A percentile compares a stretch with the other conserved stretches of the same genome.
Conservation (phyloP, 2,888 invertebrate genomes). For the Pilophorus perplexus region DNA sequence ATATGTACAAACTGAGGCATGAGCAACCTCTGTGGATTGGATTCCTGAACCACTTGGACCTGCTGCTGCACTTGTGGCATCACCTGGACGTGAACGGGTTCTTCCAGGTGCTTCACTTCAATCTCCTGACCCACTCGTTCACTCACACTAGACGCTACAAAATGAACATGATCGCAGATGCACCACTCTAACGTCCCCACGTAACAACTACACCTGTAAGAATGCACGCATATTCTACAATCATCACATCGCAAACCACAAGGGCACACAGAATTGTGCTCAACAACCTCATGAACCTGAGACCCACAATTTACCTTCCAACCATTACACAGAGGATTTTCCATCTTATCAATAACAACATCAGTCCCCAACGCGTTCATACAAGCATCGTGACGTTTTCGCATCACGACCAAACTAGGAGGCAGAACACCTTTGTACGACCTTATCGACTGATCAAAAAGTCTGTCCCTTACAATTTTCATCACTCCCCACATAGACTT, state of each 20-base stretch:
- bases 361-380: not conserved
- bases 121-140: not conserved
- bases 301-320: not conserved
- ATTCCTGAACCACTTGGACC: too few relatives aligned
- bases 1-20: too few relatives aligned
- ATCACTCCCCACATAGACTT: conserved; percentile 45
- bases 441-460: conserved; percentile 23
- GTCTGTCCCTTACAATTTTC: conserved; percentile 33
- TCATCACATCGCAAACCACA: conserved; percentile 32
- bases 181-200: conserved; percentile 36
- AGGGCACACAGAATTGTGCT: conserved; percentile 5
- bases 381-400: conserved; percentile 2
- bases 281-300: conserved; percentile 3
- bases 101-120: not conserved
- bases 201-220: conserved; percentile 40
- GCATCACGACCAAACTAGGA: not conserved
- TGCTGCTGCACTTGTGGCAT: too few relatives aligned
- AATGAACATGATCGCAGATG: conserved; percentile 44
- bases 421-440: conserved; percentile 4
- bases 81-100: too few relatives aligned
- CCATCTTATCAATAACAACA: conserved; percentile 2
- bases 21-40: too few relatives aligned
- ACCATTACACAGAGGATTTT: not conserved
- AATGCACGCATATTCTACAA: conserved; percentile 41
- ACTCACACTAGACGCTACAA: conserved; percentile 1